Evolutionary conservation across 2,888 invertebrate species (phyloP), one percentile per base, ranked within the genome.

Genomic region (Trachelus iudaicus): DNA sequence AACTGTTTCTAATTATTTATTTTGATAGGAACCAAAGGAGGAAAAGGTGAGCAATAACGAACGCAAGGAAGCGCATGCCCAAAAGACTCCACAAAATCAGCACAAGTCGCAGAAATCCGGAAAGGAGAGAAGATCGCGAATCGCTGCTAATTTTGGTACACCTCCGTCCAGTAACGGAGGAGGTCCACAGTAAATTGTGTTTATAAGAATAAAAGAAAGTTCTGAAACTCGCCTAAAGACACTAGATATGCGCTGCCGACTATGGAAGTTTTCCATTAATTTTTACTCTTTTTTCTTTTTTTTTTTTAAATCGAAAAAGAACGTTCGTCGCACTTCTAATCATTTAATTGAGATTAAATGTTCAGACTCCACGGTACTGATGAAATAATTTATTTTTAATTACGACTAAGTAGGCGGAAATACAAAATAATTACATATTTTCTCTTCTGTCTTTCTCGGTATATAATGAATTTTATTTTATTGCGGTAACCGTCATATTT

Each of bases 81-180:
- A 84, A 71, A 84, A 81, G n/a, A 79, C 71, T 75, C 80, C 81
- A 9, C 84, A 84, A 69, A 74, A 77, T 34, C 79, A 80, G 73
- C 87, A 86, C 79, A 89, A 86, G 69, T 77, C 77, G 34, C 89
- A 87, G 76, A 86, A 82, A 69, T 73, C 83, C n/a, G 77, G 79
- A 23, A 88, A 86, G 73, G 90, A 87, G 77, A 89, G 88, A 78
- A 88, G 87, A 77, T 91, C 92, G 9, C 89, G 92, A 15, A 87
- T 92, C 4, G 92, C 92, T n/a, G 92, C 92, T 0, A 92, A 91
- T 77, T 92, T 92, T 78, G 85, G 86, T 37, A 82, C 87, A 30
- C 83, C 85, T 73, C 82, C 87, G 13, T 56, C 86, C 33, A 76
- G 83, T 0, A 89, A 89, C 68, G 88, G 88, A 3, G 82, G 79